A percentile compares a stretch with the other conserved stretches of the same genome.
These are phyloP conservation scores for Drosophila meridionalis DNA, from an alignment of 2,888 invertebrate species.

Conservation along the genomic window DNA sequence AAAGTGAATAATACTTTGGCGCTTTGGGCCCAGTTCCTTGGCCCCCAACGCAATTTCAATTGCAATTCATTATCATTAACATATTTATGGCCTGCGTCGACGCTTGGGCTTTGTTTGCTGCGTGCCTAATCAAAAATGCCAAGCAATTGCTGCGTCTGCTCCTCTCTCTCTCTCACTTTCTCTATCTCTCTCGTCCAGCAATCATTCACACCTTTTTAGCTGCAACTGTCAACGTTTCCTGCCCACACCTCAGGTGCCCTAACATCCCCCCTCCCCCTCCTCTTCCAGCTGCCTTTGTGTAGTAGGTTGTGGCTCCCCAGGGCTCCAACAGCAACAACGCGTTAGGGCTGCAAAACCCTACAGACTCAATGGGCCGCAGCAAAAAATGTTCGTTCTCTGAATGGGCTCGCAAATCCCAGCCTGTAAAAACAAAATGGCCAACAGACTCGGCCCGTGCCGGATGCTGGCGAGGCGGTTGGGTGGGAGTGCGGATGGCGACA, in stretches of 20 bases:
- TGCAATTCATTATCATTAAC: conserved; percentile 76
- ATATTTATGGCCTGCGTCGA: conserved; percentile 62
- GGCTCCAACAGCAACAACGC: conserved; percentile 27
- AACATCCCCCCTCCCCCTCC: neutral
- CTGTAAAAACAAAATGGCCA: conserved; percentile 77
- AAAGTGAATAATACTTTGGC: conserved; percentile 24
- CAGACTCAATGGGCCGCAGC: conserved; percentile 43
- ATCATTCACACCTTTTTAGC: conserved; percentile 74
- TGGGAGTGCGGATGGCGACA: conserved; percentile 22
- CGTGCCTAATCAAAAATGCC: conserved; percentile 61
- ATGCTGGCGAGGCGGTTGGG: conserved; percentile 45
- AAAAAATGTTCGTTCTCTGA: conserved; percentile 31
- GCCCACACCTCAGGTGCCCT: neutral
- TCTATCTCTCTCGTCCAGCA: conserved; percentile 12
- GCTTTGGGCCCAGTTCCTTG: conserved; percentile 13
- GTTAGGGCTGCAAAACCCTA: conserved; percentile 53
- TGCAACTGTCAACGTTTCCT: conserved; percentile 32
- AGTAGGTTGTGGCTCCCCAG: conserved; percentile 37
- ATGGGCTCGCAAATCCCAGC: conserved; percentile 54
- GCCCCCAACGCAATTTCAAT: conserved; percentile 59
- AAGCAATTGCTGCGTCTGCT: conserved; percentile 47
- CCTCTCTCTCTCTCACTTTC: neutral
- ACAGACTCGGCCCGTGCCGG: conserved; percentile 48
- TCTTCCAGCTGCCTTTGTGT: conserved; percentile 16
- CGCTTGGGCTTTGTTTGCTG: conserved; percentile 21